These are phyloP conservation scores for Regulus satrapa DNA, from an alignment of 2,113 vertebrate species.

Conservation along the genomic window DNA sequence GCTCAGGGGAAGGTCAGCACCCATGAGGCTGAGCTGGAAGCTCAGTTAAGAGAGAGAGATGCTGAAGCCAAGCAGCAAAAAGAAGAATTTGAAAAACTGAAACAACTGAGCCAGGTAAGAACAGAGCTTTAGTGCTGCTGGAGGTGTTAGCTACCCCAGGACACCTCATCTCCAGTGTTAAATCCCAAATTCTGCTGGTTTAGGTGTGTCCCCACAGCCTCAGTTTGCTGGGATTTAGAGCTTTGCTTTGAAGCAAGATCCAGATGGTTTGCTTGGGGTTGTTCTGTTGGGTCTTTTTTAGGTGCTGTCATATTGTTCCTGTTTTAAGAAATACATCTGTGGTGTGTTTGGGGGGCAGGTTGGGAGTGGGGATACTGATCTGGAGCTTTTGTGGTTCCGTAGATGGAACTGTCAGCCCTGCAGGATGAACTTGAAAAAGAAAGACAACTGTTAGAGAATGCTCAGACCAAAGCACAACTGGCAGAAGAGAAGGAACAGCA, in stretches of 20 bases:
- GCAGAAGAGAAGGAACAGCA: constrained; percentile 75
- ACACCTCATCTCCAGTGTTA: rapidly evolving
- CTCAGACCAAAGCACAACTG: constrained; percentile 67
- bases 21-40: constrained; percentile 75
- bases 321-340: background rate
- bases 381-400: background rate
- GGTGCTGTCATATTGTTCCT: background rate
- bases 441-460: constrained; percentile 73
- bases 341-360: background rate
- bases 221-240: background rate
- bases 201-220: background rate
- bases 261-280: background rate
- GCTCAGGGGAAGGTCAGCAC: constrained; percentile 69
- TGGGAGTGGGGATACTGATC: background rate
- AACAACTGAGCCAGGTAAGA: constrained; percentile 70
- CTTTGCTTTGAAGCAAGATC: background rate
- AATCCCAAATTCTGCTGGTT: background rate
- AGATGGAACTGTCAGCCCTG: constrained; percentile 78
- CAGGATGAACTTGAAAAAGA: constrained; percentile 79
- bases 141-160: background rate
- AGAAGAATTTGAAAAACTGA: constrained; percentile 74
- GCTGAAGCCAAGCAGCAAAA: constrained; percentile 73
- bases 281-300: background rate
- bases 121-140: background rate
- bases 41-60: constrained; percentile 69